Conservation (phyloP, 2,113 vertebrate species). For the Illadopsis cleaveri region DNA sequence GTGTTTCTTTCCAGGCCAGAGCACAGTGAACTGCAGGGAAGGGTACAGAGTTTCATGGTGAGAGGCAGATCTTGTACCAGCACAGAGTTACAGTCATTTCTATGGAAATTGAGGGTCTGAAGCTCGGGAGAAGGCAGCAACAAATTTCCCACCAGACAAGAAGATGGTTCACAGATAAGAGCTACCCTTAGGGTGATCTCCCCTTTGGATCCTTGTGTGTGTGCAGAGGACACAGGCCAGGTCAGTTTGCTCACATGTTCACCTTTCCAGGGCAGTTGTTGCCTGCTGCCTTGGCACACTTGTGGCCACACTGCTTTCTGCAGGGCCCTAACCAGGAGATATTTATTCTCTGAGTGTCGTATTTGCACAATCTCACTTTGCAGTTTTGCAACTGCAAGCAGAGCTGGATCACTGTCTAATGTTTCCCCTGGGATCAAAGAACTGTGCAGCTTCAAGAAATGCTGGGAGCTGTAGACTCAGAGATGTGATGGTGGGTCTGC, state of each 20-base stretch:
- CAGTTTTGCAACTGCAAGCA: background rate
- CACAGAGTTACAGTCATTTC: background rate
- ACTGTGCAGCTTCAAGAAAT: background rate
- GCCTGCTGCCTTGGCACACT: background rate
- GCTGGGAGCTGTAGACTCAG: conserved; percentile 9
- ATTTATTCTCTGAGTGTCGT: background rate
- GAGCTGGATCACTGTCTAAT: background rate
- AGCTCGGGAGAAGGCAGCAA: background rate
- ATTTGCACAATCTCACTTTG: background rate
- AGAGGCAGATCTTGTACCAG: background rate
- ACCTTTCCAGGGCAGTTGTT: background rate
- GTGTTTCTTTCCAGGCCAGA: background rate
- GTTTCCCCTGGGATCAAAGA: conserved; percentile 30
- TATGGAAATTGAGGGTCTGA: background rate
- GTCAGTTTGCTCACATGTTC: background rate
- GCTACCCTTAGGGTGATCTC: background rate
- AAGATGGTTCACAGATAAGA: background rate
- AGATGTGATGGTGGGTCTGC: background rate
- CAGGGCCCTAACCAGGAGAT: background rate
- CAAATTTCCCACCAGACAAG: background rate
- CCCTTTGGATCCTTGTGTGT: background rate
- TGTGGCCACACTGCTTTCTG: background rate
- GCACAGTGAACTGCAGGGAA: background rate
- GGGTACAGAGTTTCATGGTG: background rate
- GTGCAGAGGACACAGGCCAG: background rate